Evolutionary conservation across 30 jellyfish, hydroid and myxozoan species (phyloP).

Genomic region (Turritopsis rubra): DNA sequence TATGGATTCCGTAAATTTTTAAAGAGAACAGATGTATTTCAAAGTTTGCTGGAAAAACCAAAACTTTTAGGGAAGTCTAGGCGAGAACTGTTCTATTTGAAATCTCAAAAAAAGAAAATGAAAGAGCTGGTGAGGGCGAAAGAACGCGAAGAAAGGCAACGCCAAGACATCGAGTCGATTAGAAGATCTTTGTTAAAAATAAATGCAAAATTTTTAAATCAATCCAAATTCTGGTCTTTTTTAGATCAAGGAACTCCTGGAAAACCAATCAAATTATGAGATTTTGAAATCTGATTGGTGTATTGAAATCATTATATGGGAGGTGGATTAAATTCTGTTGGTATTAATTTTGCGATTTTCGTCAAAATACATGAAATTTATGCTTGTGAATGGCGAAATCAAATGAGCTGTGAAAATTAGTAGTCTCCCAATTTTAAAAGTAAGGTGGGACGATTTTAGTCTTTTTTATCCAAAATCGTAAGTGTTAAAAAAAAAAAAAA

Average conservation of each 20-base stretch:
- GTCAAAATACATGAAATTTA: no score
- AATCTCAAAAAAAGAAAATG: constrained; percentile 8
- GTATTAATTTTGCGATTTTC: no score
- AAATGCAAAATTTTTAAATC: constrained; percentile 17
- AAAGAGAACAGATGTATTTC: constrained; percentile 11
- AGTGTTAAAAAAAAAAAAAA: no score
- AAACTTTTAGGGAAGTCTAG: not conserved
- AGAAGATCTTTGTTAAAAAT: constrained; percentile 26
- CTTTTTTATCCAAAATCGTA: no score
- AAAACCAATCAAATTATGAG: not conserved
- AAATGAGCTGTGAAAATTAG: no score
- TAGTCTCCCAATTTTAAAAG: no score
- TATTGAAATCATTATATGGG: no score
- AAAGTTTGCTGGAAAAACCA: not conserved
- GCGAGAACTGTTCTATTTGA: not conserved
- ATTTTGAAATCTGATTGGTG: no score
- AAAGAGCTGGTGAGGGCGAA: constrained; percentile 3
- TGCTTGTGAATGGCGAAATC: no score
- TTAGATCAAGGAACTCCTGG: not conserved
- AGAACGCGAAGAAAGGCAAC: not conserved
- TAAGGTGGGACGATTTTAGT: no score
- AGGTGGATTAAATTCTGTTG: no score
- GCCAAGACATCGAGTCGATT: constrained; percentile 2
- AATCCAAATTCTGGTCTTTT: constrained; percentile 25
- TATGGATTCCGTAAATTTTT: constrained; percentile 17